phyloP scores from a whole-genome alignment of 1,140 invertebrate species.

The Pemphigus obesinymphae region DNA sequence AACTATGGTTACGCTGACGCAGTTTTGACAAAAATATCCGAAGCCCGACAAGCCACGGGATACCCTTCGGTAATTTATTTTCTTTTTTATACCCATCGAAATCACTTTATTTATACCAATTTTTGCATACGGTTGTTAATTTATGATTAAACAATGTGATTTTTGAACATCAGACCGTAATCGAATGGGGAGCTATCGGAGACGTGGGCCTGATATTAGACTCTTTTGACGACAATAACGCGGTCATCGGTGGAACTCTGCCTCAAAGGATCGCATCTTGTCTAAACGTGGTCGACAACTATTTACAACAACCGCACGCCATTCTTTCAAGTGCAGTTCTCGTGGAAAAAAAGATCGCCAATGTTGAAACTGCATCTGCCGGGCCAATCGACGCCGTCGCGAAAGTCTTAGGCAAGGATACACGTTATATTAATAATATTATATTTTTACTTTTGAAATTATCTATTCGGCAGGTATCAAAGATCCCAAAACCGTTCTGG shows the following conservation, averaged over 20 bases:
- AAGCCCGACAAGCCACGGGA: constrained; percentile 71
- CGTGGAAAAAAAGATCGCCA: constrained; percentile 57
- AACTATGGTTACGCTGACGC: constrained; percentile 96
- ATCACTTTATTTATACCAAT: background rate
- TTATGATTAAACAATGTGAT: too few species aligned
- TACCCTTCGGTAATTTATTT: constrained; percentile 59
- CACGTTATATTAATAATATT: too few species aligned
- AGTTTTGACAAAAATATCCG: constrained; percentile 88
- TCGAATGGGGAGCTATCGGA: constrained; percentile 96
- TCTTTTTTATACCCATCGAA: background rate
- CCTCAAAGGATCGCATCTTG: constrained; percentile 89
- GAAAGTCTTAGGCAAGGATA: constrained; percentile 69
- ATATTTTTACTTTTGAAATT: background rate
- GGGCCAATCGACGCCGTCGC: constrained; percentile 67
- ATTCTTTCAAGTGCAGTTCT: constrained; percentile 77
- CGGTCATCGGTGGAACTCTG: constrained; percentile 83
- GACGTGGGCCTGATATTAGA: constrained; percentile 90
- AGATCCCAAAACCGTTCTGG: constrained; percentile 69
- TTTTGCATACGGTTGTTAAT: too few species aligned
- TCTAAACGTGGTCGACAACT: constrained; percentile 74
- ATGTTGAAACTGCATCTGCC: constrained; percentile 50
- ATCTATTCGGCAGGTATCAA: constrained; percentile 61
- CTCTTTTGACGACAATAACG: constrained; percentile 72
- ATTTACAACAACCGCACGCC: constrained; percentile 80
- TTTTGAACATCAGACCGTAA: constrained; percentile 68